Conservation (phyloP, 1,140 invertebrate species). For the Platorchestia sp. region DNA sequence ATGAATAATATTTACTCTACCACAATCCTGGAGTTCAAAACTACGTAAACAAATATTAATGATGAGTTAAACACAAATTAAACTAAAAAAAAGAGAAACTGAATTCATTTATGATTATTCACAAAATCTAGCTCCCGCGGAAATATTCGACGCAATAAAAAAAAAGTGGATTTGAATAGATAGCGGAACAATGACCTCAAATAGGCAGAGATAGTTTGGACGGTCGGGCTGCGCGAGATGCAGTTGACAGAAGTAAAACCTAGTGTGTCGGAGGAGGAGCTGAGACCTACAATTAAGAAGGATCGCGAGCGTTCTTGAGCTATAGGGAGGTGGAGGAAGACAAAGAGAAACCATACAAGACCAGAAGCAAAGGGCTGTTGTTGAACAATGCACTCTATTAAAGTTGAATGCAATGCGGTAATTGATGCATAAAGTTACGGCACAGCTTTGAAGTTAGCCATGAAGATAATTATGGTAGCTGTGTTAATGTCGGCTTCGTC, state of each 20-base stretch:
- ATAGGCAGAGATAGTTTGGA: background rate
- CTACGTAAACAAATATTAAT: background rate
- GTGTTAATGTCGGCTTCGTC: slow-evolving; percentile 24
- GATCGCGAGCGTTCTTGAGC: background rate
- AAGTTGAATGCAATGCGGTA: slow-evolving; percentile 41
- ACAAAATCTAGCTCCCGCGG: background rate
- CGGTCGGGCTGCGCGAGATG: background rate
- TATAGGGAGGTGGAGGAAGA: background rate
- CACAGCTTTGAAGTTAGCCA: slow-evolving; percentile 15
- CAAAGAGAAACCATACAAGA: slow-evolving; percentile 1
- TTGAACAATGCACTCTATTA: slow-evolving; percentile 49
- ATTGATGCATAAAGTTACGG: slow-evolving; percentile 47
- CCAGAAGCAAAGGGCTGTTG: background rate
- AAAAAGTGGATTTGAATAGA: background rate
- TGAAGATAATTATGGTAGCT: slow-evolving; percentile 53
- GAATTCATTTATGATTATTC: background rate
- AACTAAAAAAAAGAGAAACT: background rate
- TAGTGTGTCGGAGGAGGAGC: background rate
- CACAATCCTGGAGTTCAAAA: background rate
- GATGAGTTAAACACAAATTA: background rate
- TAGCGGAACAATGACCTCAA: background rate
- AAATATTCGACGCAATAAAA: background rate
- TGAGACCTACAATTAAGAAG: background rate
- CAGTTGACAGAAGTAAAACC: background rate
- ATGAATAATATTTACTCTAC: background rate